Evolutionary conservation across 1,140 invertebrate genomes (phyloP).

Genomic region (Atta colombica): DNA sequence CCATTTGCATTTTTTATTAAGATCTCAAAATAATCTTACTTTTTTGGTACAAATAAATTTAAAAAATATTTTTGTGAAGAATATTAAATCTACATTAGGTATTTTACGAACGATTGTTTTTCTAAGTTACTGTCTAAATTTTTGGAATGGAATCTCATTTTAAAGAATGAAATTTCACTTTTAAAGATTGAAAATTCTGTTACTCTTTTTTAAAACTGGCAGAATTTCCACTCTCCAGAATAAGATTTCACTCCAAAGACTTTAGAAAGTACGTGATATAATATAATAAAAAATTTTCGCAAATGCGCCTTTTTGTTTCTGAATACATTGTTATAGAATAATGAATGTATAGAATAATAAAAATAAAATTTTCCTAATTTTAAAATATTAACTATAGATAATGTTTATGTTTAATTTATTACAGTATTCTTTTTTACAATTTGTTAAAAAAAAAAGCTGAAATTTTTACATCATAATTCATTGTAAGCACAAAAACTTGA

Average conservation of each 20-base stretch:
- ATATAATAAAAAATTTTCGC: not conserved
- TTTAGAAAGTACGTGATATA: not conserved
- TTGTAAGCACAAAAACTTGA: not conserved
- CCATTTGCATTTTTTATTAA: slow-evolving; percentile 34
- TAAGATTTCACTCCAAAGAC: no score
- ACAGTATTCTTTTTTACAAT: not conserved
- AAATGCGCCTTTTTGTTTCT: slow-evolving; percentile 6
- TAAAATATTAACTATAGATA: not conserved
- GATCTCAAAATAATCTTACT: not conserved
- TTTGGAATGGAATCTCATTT: no score
- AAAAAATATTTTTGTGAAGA: not conserved
- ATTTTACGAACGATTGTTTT: slow-evolving; percentile 19
- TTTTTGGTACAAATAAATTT: not conserved
- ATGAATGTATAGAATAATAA: no score
- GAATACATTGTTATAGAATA: slow-evolving; percentile 1
- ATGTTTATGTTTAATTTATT: not conserved
- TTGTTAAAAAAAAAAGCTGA: not conserved
- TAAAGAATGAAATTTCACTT: no score
- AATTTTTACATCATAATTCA: not conserved
- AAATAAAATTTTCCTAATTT: slow-evolving; percentile 2
- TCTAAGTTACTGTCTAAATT: not conserved
- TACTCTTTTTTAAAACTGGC: no score
- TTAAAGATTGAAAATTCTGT: no score
- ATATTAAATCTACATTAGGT: not conserved
- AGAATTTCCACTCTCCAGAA: no score